Evolutionary conservation across 2,113 vertebrate species (phyloP).

Genomic region (Sitta europaea): DNA sequence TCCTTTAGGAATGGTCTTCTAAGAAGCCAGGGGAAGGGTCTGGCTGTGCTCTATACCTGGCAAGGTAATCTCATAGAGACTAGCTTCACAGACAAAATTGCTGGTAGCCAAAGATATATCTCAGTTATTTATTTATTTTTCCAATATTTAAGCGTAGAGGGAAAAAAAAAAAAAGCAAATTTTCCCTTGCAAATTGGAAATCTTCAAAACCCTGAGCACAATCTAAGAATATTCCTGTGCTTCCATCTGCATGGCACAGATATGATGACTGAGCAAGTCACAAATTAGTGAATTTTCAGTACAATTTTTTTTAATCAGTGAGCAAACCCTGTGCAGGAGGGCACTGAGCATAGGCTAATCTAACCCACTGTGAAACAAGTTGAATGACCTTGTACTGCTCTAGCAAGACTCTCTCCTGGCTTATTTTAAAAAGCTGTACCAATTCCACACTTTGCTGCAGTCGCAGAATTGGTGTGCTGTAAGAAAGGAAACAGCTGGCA

Average conservation of each 20-base stretch:
- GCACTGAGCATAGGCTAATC: not conserved
- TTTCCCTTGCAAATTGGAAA: not conserved
- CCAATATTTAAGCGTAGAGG: not conserved
- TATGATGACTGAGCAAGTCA: not conserved
- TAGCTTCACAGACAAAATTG: not conserved
- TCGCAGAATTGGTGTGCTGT: not conserved
- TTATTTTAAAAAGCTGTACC: not conserved
- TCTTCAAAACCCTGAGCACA: not conserved
- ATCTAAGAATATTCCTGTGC: not conserved
- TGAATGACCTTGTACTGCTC: not conserved
- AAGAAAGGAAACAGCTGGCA: constrained; percentile 2
- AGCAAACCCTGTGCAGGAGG: not conserved
- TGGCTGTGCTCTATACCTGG: not conserved
- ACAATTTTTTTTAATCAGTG: not conserved
- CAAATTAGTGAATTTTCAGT: not conserved
- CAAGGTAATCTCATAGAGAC: not conserved
- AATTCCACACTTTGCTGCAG: not conserved
- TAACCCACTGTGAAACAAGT: not conserved
- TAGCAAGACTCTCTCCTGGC: not conserved
- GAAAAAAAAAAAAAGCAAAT: not conserved
- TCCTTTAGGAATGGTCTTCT: not conserved
- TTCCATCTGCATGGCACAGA: not conserved
- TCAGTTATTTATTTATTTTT: not conserved
- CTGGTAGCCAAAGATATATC: not conserved
- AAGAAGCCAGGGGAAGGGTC: not conserved